Base-by-base conservation (phyloP, 2,113 vertebrate genomes). In the Ochotona curzoniae region DNA sequence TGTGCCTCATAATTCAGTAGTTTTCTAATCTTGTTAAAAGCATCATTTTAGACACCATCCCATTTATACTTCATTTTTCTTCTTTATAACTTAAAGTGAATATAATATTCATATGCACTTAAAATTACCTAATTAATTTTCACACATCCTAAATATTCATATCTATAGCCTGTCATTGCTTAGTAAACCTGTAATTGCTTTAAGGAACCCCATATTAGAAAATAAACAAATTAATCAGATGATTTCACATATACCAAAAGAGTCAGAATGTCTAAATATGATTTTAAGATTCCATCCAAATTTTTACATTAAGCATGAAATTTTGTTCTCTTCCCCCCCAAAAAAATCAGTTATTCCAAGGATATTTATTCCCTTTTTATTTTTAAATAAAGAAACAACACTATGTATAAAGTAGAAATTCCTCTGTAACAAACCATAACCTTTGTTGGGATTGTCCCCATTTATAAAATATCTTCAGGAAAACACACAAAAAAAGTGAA, bases 21-120 rank as follows among this genome's bases (percentile, higher is more conserved):
- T 83, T 86, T 82, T 86, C 44, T 73, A 93, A 91, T 74, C 26
- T 67, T 63, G 10, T 51, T 91, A 87, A 93, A 95, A 85, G 71
- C 69, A 93, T 91, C 13, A 88, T 35, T 96, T 88, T 78, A 89
- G 60, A 84, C 0, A 84, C 21, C 18, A 76, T 51, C 76, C 60
- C 28, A 75, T 76, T 92, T 44, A 76, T 49, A 61, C 14, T 76
- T 85, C 11, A 63, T 69, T 93, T 93, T 76, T 94, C 44, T 82
- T 57, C 38, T 90, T 93, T 80, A 63, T 47, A 35, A 79, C 83
- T 8, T 49, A 44, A 90, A 70, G 15, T 83, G 28, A 91, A 32
- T 20, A 5, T 49, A 71, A 61, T 44, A 60, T 83, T 78, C 18
- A 74, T 30, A 80, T 44, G 75, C 25, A 49, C 44, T 92, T 90